Percentiles rank a stretch among this genome's conserved stretches.
phyloP scores from a whole-genome alignment of 2,888 invertebrate species.

The Plebejus anna region DNA sequence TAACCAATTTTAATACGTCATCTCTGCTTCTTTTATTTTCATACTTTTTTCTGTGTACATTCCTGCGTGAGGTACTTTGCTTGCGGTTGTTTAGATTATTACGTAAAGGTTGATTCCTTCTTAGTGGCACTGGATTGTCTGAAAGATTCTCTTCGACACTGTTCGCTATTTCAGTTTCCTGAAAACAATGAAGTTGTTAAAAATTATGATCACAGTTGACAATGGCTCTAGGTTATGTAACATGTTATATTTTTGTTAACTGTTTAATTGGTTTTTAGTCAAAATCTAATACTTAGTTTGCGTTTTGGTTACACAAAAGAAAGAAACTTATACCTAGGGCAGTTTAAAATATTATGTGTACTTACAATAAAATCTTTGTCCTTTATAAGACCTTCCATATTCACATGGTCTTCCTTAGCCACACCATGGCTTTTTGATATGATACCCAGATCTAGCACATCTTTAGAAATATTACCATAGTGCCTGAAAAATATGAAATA shows the following conservation, averaged over 20 bases:
- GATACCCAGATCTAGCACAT: neutral
- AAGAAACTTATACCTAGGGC: neutral
- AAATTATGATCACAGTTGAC: neutral
- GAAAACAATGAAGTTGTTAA: neutral
- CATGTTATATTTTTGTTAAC: too few relatives aligned
- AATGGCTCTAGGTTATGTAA: too few relatives aligned
- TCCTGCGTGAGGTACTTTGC: neutral
- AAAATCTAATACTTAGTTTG: too few relatives aligned
- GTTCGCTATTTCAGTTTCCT: neutral
- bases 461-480: neutral
- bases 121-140: neutral
- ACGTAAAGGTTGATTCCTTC: neutral
- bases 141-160: neutral
- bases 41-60: neutral
- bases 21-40: neutral
- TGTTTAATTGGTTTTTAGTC: too few relatives aligned
- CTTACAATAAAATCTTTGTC: slow-evolving; percentile 7
- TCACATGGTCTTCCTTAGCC: neutral
- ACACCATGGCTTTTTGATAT: neutral
- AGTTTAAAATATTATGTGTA: neutral
- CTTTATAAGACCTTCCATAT: neutral
- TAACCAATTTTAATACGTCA: neutral
- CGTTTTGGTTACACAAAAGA: neutral
- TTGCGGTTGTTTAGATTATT: neutral
- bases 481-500: neutral